Base-by-base conservation (phyloP, 2,888 invertebrate species). In the Calliphora vomitoria region DNA sequence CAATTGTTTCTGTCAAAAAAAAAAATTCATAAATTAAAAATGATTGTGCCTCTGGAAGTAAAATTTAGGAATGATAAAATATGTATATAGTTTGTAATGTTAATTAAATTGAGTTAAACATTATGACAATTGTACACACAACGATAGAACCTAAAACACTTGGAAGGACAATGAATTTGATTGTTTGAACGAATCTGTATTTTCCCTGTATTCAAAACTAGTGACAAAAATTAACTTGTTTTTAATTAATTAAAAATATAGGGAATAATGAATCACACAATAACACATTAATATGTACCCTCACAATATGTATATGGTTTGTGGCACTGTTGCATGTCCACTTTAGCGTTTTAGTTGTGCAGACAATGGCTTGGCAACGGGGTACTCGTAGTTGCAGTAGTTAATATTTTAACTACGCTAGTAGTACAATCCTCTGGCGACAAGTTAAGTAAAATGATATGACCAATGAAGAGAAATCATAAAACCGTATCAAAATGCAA, bases 391-490 rank as follows among this genome's bases (percentile, higher is more conserved):
- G 25, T 78, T 62, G 41, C 41, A 53, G 81, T 50, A 31, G 44
- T 38, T 35, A 4, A 71, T 58, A 47, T 69, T 25, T 68, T n/a
- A 72, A 81, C 50, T 53, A 25, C 41, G 25, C 62, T 47, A 13
- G 18, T 64, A 75, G 50, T 75, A 74, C 60, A 85, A n/a, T 6
- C 20, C 68, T 53, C 66, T 72, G 66, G 62, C 38, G 86, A 82
- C 75, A 86, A 79, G 35, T 44, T 13, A 44, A 13, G 76, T 83
- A 87, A 83, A 83, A 25, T 80, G 80, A 86, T 86, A 86, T 78
- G 74, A 74, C 60, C 82, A 81, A 82, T 82, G 47, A 25, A 79
- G 86, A 88, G 88, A 88, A 88, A 88, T 88, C 84, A 86, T 84
- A 81, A 83, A 86, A 86, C 83, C 88, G 78, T 88, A 88, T 50